These are phyloP conservation scores for Antitype chi DNA, from an alignment of 2,888 invertebrate genomes.

Conservation along the genomic window DNA sequence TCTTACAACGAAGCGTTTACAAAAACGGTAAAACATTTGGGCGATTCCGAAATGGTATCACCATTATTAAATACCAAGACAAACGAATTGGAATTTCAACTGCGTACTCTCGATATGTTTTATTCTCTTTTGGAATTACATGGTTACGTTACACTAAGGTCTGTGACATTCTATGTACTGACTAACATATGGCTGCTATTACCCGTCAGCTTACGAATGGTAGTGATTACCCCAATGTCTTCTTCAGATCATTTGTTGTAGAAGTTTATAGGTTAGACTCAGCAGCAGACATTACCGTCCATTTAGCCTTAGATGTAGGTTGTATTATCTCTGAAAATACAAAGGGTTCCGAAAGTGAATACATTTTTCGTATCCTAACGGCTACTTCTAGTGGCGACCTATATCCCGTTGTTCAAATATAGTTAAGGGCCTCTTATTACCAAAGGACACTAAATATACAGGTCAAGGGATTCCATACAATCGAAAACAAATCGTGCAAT, in stretches of 20 bases:
- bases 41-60: conserved; percentile 24
- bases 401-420: conserved; percentile 54
- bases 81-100: conserved; percentile 34
- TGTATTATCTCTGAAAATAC: conserved; percentile 15
- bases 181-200: not conserved
- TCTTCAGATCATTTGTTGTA: conserved; percentile 14
- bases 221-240: conserved; percentile 5
- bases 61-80: conserved; percentile 30
- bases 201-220: not conserved
- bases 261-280: conserved; percentile 24
- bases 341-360: conserved; percentile 23
- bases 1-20: not conserved
- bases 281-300: not conserved
- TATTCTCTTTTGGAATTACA: not conserved
- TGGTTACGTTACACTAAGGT: not conserved
- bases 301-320: conserved; percentile 13
- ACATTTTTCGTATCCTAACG: conserved; percentile 23
- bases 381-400: conserved; percentile 22
- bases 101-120: not conserved
- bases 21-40: conserved; percentile 25
- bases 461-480: conserved; percentile 66
- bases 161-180: not conserved
- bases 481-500: conserved; percentile 65
- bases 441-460: conserved; percentile 57
- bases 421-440: conserved; percentile 48